These are phyloP conservation scores for Nasonia longicornis DNA, from an alignment of 1,140 invertebrate genomes.

Conservation along the genomic window DNA sequence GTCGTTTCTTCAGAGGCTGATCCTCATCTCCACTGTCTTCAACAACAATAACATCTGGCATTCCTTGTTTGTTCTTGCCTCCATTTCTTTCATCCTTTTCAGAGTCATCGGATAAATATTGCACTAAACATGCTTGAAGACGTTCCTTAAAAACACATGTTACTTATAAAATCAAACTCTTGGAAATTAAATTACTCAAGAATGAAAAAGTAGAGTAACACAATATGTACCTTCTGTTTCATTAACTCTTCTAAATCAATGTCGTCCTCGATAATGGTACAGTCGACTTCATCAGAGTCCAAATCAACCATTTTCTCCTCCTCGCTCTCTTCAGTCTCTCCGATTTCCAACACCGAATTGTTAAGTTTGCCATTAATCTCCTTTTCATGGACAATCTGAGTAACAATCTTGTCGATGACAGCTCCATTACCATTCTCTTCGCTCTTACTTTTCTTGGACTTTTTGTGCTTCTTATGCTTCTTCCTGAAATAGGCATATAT, in stretches of 20 bases:
- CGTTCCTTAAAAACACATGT: slow-evolving; percentile 64
- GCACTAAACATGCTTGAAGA: slow-evolving; percentile 72
- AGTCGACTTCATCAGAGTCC: slow-evolving; percentile 83
- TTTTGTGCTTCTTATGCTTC: slow-evolving; percentile 70
- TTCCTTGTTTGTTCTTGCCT: slow-evolving; percentile 50
- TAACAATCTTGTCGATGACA: slow-evolving; percentile 55
- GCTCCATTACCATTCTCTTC: slow-evolving; percentile 64
- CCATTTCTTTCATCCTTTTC: slow-evolving; percentile 57
- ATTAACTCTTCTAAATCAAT: slow-evolving; percentile 89
- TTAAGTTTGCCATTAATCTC: slow-evolving; percentile 63
- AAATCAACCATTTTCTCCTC: slow-evolving; percentile 77
- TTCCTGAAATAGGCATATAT: slow-evolving; percentile 52
- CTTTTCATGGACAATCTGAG: slow-evolving; percentile 51
- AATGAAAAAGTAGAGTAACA: not conserved
- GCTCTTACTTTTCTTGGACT: slow-evolving; percentile 64
- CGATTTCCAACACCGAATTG: slow-evolving; percentile 70
- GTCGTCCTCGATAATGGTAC: slow-evolving; percentile 84
- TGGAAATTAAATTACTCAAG: not conserved
- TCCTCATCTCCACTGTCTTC: slow-evolving; percentile 64
- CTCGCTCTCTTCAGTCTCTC: slow-evolving; percentile 79
- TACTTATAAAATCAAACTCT: slow-evolving; percentile 1
- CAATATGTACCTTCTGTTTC: slow-evolving; percentile 80
- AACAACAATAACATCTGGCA: slow-evolving; percentile 65
- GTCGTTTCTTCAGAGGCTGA: slow-evolving; percentile 55
- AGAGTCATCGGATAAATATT: slow-evolving; percentile 66